Conservation (phyloP, 2,888 invertebrate genomes). For the Eilema depressum region DNA sequence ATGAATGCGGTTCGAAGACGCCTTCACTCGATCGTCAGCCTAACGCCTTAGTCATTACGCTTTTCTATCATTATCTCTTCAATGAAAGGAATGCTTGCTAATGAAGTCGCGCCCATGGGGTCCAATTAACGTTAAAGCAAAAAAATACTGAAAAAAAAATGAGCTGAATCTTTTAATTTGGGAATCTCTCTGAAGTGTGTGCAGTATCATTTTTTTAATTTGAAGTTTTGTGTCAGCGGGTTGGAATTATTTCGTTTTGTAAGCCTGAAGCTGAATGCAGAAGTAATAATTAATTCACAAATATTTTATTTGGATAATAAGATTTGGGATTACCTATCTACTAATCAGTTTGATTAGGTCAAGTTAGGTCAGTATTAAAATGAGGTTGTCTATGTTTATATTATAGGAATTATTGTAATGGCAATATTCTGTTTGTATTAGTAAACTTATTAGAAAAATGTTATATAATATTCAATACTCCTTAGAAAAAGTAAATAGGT, state of each 20-base stretch:
- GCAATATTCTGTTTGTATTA: too few relatives aligned
- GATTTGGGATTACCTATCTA: too few relatives aligned
- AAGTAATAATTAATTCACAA: not conserved
- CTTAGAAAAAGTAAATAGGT: too few relatives aligned
- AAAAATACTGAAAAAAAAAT: not conserved
- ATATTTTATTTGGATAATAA: not conserved
- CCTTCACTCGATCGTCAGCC: not conserved
- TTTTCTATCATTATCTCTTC: conserved; percentile 2
- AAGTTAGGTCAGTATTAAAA: too few relatives aligned
- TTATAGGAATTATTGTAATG: too few relatives aligned
- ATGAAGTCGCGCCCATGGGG: conserved; percentile 2
- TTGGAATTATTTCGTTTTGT: not conserved
- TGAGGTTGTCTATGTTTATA: too few relatives aligned
- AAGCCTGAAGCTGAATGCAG: not conserved
- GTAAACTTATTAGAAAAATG: too few relatives aligned
- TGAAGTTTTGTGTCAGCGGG: not conserved
- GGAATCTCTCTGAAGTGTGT: conserved; percentile 1
- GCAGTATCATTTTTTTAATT: not conserved
- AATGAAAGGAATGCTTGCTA: conserved; percentile 4
- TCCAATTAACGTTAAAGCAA: conserved; percentile 2
- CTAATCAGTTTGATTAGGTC: too few relatives aligned
- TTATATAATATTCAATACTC: too few relatives aligned
- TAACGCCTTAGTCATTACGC: not conserved
- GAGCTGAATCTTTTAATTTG: not conserved
- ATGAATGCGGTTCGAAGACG: conserved; percentile 2